Evolutionary conservation across 2,888 invertebrate species (phyloP).

Genomic region (Sipha maydis): DNA sequence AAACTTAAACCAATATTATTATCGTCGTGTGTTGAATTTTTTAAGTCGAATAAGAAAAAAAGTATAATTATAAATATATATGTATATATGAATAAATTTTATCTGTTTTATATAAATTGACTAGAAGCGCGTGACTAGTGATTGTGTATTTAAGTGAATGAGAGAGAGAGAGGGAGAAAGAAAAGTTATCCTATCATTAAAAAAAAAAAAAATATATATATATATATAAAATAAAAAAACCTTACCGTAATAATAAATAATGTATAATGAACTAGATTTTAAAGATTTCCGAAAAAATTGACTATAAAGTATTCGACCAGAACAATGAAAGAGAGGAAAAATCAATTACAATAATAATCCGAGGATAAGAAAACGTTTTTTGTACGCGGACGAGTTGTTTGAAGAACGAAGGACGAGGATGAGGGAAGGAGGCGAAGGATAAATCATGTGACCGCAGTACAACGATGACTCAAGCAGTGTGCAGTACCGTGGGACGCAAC

Average conservation of each 20-base stretch:
- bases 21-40: not conserved
- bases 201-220: not conserved
- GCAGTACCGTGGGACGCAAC: conserved; percentile 55
- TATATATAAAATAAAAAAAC: not conserved
- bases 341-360: not conserved
- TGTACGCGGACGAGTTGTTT: not conserved
- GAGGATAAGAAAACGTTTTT: not conserved
- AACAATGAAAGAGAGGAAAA: conserved; percentile 3
- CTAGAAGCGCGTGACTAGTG: conserved; percentile 59
- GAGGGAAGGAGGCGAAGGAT: not conserved
- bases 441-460: not conserved
- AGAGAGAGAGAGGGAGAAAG: not conserved
- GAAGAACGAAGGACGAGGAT: not conserved
- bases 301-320: conserved; percentile 47
- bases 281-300: conserved; percentile 50
- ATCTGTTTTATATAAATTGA: conserved; percentile 23
- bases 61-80: not conserved
- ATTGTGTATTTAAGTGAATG: not conserved
- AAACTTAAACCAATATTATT: conserved; percentile 21
- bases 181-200: not conserved
- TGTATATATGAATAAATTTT: not conserved
- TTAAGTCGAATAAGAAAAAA: not conserved
- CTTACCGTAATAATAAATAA: not conserved
- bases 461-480: conserved; percentile 31
- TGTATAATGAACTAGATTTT: conserved; percentile 39